Evolutionary conservation across 2,113 vertebrate species (phyloP).

Genomic region (Spermophilus dauricus): DNA sequence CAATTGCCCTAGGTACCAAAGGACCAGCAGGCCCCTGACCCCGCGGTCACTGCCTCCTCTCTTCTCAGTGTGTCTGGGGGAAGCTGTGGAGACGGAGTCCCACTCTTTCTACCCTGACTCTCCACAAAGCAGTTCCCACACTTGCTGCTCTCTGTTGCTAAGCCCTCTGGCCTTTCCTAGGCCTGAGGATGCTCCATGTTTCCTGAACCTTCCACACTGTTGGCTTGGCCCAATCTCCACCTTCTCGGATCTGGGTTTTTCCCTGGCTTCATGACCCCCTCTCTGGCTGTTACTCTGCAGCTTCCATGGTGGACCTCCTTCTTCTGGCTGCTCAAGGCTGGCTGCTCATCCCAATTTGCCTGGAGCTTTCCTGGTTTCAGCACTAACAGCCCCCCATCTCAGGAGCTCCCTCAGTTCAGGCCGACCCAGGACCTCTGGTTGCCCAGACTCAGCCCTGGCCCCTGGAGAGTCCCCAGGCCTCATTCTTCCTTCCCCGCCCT

Average conservation of each 20-base stretch:
- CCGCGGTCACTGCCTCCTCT: too few species aligned
- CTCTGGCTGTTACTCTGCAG: background rate
- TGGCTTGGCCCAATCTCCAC: too few species aligned
- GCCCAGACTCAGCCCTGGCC: background rate
- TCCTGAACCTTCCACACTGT: background rate
- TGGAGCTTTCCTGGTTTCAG: background rate
- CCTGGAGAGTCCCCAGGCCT: rapidly evolving
- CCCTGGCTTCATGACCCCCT: background rate
- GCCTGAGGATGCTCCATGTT: background rate
- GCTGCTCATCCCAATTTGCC: background rate
- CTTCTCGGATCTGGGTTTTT: background rate
- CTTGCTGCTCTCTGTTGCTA: background rate
- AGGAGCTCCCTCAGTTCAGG: background rate
- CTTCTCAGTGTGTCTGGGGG: background rate
- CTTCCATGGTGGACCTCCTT: background rate
- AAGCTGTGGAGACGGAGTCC: background rate
- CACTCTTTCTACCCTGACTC: rapidly evolving
- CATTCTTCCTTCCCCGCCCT: background rate
- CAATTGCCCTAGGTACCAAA: too few species aligned
- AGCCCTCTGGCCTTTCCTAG: background rate
- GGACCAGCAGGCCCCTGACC: background rate
- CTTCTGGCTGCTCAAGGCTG: background rate
- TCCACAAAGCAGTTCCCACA: background rate
- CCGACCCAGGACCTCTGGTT: rapidly evolving
- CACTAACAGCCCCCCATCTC: rapidly evolving